These are phyloP conservation scores for Scaptomyza reducta DNA, from an alignment of 2,888 invertebrate species.

Conservation along the genomic window DNA sequence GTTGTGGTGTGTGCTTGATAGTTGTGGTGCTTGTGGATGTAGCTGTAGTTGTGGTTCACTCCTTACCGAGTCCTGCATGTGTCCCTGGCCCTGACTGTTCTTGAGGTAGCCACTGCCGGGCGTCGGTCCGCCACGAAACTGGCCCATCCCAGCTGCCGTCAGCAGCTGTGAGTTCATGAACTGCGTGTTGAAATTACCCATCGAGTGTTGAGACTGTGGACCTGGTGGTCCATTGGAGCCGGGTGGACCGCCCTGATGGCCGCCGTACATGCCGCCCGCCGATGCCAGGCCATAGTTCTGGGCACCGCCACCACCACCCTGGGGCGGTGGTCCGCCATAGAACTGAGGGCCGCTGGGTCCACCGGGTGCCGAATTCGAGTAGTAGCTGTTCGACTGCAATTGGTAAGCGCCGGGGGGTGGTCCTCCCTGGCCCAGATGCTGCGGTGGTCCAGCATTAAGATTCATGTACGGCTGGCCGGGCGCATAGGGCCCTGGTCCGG, in stretches of 20 bases:
- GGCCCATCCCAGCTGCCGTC: slow-evolving; percentile 85
- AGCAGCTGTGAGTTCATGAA: slow-evolving; percentile 88
- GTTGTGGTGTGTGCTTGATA: slow-evolving; percentile 42
- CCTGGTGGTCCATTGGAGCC: slow-evolving; percentile 81
- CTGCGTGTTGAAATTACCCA: slow-evolving; percentile 85
- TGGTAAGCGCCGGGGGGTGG: slow-evolving; percentile 82
- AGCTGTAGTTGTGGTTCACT: slow-evolving; percentile 38
- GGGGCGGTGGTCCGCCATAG: slow-evolving; percentile 82
- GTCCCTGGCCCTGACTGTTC: slow-evolving; percentile 83
- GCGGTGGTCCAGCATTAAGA: slow-evolving; percentile 82
- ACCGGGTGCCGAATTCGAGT: slow-evolving; percentile 83
- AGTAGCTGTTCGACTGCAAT: slow-evolving; percentile 84
- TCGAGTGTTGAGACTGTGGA: slow-evolving; percentile 83
- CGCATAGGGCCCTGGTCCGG: slow-evolving; percentile 73
- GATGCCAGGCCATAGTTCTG: slow-evolving; percentile 83
- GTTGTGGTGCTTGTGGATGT: slow-evolving; percentile 24
- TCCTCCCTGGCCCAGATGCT: slow-evolving; percentile 81
- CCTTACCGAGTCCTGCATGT: slow-evolving; percentile 84
- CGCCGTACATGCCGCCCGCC: slow-evolving; percentile 83
- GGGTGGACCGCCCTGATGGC: slow-evolving; percentile 81
- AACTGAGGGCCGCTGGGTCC: slow-evolving; percentile 83
- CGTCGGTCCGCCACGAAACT: slow-evolving; percentile 83
- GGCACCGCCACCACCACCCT: slow-evolving; percentile 80
- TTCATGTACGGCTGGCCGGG: slow-evolving; percentile 84
- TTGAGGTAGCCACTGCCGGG: slow-evolving; percentile 82